Conservation (phyloP, 1,140 invertebrate species). For the Drosophila funebris region DNA sequence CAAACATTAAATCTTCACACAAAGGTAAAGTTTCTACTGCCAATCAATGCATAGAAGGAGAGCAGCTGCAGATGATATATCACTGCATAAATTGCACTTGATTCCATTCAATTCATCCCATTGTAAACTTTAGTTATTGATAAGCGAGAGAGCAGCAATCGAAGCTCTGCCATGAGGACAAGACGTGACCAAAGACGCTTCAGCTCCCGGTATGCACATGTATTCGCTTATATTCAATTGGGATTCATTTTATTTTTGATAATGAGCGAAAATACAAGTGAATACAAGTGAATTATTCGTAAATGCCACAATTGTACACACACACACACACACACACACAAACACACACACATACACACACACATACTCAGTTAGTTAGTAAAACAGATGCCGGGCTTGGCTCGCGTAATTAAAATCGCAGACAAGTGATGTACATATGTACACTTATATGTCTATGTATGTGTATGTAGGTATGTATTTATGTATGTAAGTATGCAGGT, state of each 20-base stretch:
- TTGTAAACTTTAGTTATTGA: conserved; percentile 11
- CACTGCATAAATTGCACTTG: background rate
- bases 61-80: no score
- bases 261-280: conserved; percentile 20
- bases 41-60: no score
- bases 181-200: conserved; percentile 44
- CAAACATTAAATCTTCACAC: no score
- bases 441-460: background rate
- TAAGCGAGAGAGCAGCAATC: conserved; percentile 24
- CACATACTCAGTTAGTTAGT: background rate
- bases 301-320: background rate
- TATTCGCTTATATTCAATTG: conserved; percentile 12
- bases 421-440: conserved; percentile 4
- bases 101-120: conserved; percentile 18
- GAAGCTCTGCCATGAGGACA: conserved; percentile 45
- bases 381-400: background rate
- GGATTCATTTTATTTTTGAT: conserved; percentile 31
- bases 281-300: no score
- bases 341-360: background rate
- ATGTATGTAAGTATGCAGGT: background rate
- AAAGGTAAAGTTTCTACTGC: no score
- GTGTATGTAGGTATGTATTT: conserved; percentile 31
- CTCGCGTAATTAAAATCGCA: conserved; percentile 37
- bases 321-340: conserved; percentile 1
- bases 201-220: background rate